These are phyloP conservation scores for Calliopum simillimum DNA, from an alignment of 2,888 invertebrate species.

Conservation along the genomic window DNA sequence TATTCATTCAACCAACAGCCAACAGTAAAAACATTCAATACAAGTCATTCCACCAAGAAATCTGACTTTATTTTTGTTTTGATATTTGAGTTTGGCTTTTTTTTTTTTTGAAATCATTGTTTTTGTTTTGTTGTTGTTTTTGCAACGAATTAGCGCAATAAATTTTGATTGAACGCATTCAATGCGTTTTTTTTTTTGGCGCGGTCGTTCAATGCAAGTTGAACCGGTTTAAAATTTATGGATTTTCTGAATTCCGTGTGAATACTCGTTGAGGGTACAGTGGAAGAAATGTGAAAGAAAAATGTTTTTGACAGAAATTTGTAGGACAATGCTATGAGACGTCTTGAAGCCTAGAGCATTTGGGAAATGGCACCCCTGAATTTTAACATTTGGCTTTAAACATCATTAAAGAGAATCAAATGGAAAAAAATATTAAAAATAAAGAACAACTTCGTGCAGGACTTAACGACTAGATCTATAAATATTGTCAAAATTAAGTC, in stretches of 20 bases:
- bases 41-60: slow-evolving; percentile 19
- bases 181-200: slow-evolving; percentile 7
- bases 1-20: background rate
- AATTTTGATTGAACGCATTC: slow-evolving; percentile 19
- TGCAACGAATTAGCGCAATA: background rate
- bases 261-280: background rate
- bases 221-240: background rate
- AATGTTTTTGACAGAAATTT: too few species aligned
- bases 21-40: background rate
- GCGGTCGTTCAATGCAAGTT: background rate
- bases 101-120: background rate
- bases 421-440: too few species aligned
- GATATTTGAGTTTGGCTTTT: background rate
- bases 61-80: background rate
- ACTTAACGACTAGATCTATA: too few species aligned
- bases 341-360: too few species aligned
- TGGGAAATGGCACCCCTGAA: too few species aligned
- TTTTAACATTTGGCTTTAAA: too few species aligned
- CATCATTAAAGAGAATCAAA: too few species aligned
- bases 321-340: too few species aligned
- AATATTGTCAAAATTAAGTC: too few species aligned
- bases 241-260: background rate
- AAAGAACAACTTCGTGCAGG: too few species aligned
- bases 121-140: background rate
- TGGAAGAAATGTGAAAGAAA: background rate